These are phyloP conservation scores for Megalurothrips usitatus DNA, from an alignment of 2,888 invertebrate species.

Conservation along the genomic window DNA sequence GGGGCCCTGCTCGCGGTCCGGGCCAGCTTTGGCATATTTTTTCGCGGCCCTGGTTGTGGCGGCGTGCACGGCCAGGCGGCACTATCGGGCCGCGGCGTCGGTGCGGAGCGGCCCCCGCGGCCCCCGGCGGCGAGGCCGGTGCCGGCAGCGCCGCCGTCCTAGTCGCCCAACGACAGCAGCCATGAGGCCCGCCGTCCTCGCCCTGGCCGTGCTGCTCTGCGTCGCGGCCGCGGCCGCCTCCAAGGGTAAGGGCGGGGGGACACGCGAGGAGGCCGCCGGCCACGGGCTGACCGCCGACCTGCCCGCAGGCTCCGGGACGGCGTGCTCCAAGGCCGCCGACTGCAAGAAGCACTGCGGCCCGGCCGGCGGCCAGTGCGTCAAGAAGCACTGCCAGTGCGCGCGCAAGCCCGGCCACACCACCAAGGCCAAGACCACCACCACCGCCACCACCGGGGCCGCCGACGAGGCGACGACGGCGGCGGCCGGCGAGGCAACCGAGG, in stretches of 20 bases:
- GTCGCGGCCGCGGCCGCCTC: not conserved
- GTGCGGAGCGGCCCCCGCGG: not conserved
- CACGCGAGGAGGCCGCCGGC: too few relatives aligned
- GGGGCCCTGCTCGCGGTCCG: too few relatives aligned
- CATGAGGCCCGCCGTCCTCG: not conserved
- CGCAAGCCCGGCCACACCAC: not conserved
- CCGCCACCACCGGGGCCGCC: not conserved
- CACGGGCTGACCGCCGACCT: too few relatives aligned
- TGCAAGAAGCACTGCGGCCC: not conserved
- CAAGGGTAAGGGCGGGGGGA: too few relatives aligned
- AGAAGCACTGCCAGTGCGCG: not conserved
- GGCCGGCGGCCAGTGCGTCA: not conserved
- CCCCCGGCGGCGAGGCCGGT: not conserved
- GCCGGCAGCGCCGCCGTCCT: not conserved
- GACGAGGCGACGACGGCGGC: not conserved
- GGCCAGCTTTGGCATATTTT: too few relatives aligned
- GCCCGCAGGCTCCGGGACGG: not conserved
- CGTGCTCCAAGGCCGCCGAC: not conserved
- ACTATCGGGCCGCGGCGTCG: not conserved
- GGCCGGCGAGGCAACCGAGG: not conserved
- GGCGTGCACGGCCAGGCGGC: too few relatives aligned
- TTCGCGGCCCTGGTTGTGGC: too few relatives aligned
- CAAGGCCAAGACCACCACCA: not conserved
- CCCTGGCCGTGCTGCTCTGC: not conserved
- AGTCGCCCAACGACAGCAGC: not conserved